Conservation (phyloP, 2,797 vertebrate genomes). For the Notoglanidium macrostoma region DNA sequence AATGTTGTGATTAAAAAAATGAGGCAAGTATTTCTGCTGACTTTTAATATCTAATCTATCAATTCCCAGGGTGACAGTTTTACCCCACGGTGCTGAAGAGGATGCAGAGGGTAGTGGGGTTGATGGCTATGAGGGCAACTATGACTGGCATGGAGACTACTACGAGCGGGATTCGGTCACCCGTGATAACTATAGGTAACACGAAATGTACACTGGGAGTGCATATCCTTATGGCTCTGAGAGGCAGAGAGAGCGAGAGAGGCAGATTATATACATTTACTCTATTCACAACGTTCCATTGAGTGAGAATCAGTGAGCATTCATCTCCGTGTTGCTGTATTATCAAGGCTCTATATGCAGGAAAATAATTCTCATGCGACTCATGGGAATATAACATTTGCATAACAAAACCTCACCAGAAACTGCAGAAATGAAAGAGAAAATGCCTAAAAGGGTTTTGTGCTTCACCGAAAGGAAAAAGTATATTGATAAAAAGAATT, state of each 20-base stretch:
- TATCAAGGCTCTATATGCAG: not conserved
- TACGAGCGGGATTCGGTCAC: constrained; percentile 73
- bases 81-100: constrained; percentile 74
- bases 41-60: constrained; percentile 12
- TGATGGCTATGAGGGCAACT: constrained; percentile 79
- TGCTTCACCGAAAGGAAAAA: not conserved
- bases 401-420: constrained; percentile 19
- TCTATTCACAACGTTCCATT: not conserved
- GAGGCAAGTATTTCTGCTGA: not conserved
- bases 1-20: not conserved
- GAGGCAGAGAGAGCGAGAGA: constrained; percentile 32
- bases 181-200: constrained; percentile 85
- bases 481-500: not conserved
- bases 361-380: not conserved
- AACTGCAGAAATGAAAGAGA: not conserved
- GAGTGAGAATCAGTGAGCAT: constrained; percentile 7
- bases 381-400: constrained; percentile 17
- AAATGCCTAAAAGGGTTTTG: not conserved
- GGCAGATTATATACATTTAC: not conserved
- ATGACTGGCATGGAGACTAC: constrained; percentile 78
- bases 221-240: constrained; percentile 24
- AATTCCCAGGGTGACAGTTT: constrained; percentile 74
- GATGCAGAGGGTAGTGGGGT: constrained; percentile 73
- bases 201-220: not conserved
- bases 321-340: not conserved